Conservation (phyloP, 2,888 invertebrate genomes). For the Heliconius ismenius region DNA sequence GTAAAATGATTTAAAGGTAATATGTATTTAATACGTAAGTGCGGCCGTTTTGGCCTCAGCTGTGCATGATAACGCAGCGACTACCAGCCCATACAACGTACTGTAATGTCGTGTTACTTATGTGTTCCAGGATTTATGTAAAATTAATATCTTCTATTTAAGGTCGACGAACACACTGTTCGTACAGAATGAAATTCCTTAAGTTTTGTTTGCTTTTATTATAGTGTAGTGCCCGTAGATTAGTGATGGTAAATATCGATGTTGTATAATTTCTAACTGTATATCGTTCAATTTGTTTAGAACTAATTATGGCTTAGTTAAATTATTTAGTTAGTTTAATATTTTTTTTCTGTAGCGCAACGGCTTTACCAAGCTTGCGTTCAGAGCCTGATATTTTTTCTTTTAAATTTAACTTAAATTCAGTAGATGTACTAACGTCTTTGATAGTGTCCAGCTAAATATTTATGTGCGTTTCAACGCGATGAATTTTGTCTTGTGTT, state of each 20-base stretch:
- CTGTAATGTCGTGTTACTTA: conserved; percentile 16
- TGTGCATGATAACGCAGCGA: neutral
- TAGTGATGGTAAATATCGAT: conserved; percentile 44
- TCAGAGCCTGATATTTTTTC: neutral
- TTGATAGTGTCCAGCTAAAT: conserved; percentile 14
- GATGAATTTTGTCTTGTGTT: conserved; percentile 24
- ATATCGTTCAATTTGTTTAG: conserved; percentile 55
- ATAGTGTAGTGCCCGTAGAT: conserved; percentile 27
- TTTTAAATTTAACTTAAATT: conserved; percentile 12
- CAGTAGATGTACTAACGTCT: conserved; percentile 7
- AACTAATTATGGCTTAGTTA: conserved; percentile 54
- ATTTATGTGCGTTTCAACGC: neutral
- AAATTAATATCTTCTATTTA: conserved; percentile 10
- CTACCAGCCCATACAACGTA: conserved; percentile 28
- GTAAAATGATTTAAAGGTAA: conserved; percentile 14
- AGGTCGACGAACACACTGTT: conserved; percentile 11
- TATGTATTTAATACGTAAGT: conserved; percentile 26
- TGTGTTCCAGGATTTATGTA: conserved; percentile 28
- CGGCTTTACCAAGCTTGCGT: neutral
- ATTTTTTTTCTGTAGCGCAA: neutral
- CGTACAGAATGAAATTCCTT: conserved; percentile 20
- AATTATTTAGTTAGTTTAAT: conserved; percentile 48
- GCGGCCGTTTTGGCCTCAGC: neutral
- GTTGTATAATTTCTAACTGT: conserved; percentile 64
- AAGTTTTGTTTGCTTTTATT: conserved; percentile 21